These are phyloP conservation scores for Discoglossus pictus DNA, from an alignment of 2,797 vertebrate species.

Conservation along the genomic window DNA sequence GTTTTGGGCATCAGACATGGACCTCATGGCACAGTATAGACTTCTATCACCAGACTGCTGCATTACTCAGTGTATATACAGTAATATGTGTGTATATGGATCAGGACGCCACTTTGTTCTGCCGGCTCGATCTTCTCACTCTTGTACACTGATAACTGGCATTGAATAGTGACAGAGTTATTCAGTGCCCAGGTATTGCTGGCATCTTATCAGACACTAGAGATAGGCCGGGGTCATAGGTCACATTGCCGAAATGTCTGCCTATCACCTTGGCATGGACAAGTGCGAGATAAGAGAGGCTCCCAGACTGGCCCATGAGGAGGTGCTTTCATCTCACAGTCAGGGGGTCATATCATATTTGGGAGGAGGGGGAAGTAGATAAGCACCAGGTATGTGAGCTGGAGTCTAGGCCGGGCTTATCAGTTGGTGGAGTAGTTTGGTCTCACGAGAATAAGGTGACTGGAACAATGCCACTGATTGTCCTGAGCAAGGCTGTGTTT, in stretches of 20 bases:
- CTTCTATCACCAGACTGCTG: too few relatives aligned
- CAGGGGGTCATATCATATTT: neutral
- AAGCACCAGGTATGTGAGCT: constrained; percentile 33
- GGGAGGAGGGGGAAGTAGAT: constrained; percentile 9
- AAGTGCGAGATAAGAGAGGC: constrained; percentile 10
- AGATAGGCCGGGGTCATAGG: constrained; percentile 5
- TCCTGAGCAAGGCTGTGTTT: neutral
- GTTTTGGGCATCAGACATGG: too few relatives aligned
- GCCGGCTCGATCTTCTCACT: too few relatives aligned
- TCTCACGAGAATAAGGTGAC: constrained; percentile 41
- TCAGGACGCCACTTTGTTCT: too few relatives aligned
- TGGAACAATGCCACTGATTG: constrained; percentile 30
- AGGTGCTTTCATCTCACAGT: constrained; percentile 29
- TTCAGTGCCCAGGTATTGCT: neutral
- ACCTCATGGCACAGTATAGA: too few relatives aligned
- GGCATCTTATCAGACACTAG: constrained; percentile 1
- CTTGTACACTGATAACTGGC: too few relatives aligned
- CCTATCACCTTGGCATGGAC: constrained; percentile 29
- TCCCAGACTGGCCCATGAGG: neutral
- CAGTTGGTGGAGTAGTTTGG: neutral
- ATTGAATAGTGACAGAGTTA: neutral
- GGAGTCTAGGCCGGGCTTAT: constrained; percentile 19
- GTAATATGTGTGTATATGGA: too few relatives aligned
- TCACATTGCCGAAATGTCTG: constrained; percentile 38
- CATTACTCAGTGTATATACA: too few relatives aligned